Evolutionary conservation across 2,888 invertebrate species (phyloP).

Genomic region (Pyrochroa serraticornis): DNA sequence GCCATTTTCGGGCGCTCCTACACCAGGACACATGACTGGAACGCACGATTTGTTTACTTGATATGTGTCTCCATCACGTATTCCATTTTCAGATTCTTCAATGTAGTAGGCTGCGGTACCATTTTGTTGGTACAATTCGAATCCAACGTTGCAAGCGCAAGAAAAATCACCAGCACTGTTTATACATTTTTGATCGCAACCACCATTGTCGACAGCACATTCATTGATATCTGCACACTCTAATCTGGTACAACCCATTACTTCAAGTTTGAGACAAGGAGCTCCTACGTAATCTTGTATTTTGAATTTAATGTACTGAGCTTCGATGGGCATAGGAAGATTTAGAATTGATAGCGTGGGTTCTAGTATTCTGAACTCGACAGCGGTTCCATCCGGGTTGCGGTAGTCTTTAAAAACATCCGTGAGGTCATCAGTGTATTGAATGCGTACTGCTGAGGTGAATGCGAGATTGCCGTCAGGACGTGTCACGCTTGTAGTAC

Average conservation of each 20-base stretch:
- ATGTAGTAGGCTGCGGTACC: conserved; percentile 89
- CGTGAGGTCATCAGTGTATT: conserved; percentile 87
- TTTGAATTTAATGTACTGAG: conserved; percentile 84
- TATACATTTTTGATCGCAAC: conserved; percentile 91
- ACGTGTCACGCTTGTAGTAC: conserved; percentile 86
- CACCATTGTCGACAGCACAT: conserved; percentile 84
- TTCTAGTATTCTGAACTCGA: conserved; percentile 88
- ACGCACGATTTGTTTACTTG: conserved; percentile 94
- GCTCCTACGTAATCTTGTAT: conserved; percentile 87
- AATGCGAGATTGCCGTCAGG: conserved; percentile 85
- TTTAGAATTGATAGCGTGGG: conserved; percentile 90
- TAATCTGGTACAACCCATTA: conserved; percentile 90
- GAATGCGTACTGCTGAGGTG: conserved; percentile 86
- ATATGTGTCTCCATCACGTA: conserved; percentile 85
- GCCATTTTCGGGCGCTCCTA: conserved; percentile 84
- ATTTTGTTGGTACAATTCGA: conserved; percentile 83
- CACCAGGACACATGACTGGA: conserved; percentile 84
- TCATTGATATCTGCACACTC: conserved; percentile 91
- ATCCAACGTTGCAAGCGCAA: conserved; percentile 91
- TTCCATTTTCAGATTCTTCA: conserved; percentile 82
- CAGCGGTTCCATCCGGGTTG: conserved; percentile 90
- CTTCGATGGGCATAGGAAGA: conserved; percentile 89
- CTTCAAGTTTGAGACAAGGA: conserved; percentile 87
- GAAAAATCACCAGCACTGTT: conserved; percentile 88
- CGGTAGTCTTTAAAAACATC: conserved; percentile 90